These are phyloP conservation scores for Hylaea fasciaria DNA, from an alignment of 2,888 invertebrate species.

Conservation along the genomic window DNA sequence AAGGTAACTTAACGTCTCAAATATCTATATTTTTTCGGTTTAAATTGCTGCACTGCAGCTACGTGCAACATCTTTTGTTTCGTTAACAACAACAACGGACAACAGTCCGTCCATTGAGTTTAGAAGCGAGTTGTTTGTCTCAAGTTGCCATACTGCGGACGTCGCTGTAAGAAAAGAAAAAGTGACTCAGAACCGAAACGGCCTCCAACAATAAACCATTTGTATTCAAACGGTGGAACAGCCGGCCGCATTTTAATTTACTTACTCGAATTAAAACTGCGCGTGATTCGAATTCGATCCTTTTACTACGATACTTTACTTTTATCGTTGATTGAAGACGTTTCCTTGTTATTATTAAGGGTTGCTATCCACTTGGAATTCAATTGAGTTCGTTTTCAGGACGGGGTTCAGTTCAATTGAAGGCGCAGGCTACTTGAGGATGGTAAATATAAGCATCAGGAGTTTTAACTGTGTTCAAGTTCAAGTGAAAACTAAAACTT, in stretches of 20 bases:
- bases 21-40: too few relatives aligned
- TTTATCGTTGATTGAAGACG: slow-evolving; percentile 81
- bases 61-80: too few relatives aligned
- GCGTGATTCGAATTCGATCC: slow-evolving; percentile 80
- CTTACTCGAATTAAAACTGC: slow-evolving; percentile 82
- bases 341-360: slow-evolving; percentile 62
- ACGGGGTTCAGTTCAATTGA: too few relatives aligned
- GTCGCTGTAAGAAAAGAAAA: slow-evolving; percentile 22
- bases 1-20: too few relatives aligned
- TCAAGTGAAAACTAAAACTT: too few relatives aligned
- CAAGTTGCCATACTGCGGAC: slow-evolving; percentile 11
- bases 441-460: too few relatives aligned
- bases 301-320: slow-evolving; percentile 74
- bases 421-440: too few relatives aligned
- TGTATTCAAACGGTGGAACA: slow-evolving; percentile 76
- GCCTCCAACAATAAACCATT: slow-evolving; percentile 76
- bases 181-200: slow-evolving; percentile 68
- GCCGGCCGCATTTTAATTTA: slow-evolving; percentile 83
- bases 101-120: too few relatives aligned
- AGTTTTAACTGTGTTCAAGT: too few relatives aligned
- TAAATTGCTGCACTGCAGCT: too few relatives aligned
- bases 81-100: too few relatives aligned
- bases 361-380: slow-evolving; percentile 50
- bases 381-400: slow-evolving; percentile 5
- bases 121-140: background rate